Base-by-base conservation (phyloP, 2,113 vertebrate species). In the Antennarius striatus region DNA sequence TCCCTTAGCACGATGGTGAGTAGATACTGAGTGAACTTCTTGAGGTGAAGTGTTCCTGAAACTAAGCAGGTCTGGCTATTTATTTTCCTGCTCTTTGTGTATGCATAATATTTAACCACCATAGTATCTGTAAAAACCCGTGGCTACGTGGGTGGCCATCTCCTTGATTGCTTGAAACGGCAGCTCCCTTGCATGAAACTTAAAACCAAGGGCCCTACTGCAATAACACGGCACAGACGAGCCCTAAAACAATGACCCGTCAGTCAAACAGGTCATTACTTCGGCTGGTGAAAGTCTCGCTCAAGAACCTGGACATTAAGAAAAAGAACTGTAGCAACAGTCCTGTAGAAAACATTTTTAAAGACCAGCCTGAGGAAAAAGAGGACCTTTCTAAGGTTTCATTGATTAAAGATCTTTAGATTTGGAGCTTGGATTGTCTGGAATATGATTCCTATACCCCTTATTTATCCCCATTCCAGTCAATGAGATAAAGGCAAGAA, bases 81-180 rank as follows among this genome's bases (percentile, higher is more conserved):
- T 28, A 5, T 63, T 66, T 84, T 73, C 68, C 68, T 42, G 71
- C 71, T 67, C 75, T 69, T 72, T 53, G 12, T 71, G 52, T 71
- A 77, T 73, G 66, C 73, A 87, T 79, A 89, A 90, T 90, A 91
- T 88, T 89, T 85, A 75, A 81, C 63, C 71, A 70, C 75, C 63
- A 46, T 80, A 82, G 61, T 69, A 68, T 66, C 75, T 53, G 75
- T 50, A 64, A 3, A 64, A 70, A 42, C 54, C 59, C 30, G 7
- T 55, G 59, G 65, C 81, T 61, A 45, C 63, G 84, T 89, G 87
- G 90, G 89, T 91, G 90, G 88, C 73, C 87, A 80, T 57, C 80
- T 77, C 22, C 14, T 43, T 81, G 84, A 86, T 82, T 83, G 81
- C 82, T 83, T 88, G 81, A 80, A 85, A 86, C 72, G 71, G 62